phyloP scores from a whole-genome alignment of 2,888 invertebrate genomes.

The Adelphocoris suturalis region DNA sequence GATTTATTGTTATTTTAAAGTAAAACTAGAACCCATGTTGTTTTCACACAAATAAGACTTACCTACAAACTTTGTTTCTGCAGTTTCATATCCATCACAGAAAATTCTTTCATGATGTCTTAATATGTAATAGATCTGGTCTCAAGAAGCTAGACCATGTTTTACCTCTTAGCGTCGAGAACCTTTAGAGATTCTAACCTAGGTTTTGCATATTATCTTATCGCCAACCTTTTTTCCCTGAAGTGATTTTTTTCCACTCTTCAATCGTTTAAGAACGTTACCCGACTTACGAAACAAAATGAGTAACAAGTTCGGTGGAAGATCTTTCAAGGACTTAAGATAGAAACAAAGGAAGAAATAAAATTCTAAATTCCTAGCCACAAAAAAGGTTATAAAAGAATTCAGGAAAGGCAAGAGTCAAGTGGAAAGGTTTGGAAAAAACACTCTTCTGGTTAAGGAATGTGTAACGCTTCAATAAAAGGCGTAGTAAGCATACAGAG shows the following conservation, averaged over 20 bases:
- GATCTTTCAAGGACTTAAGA: not conserved
- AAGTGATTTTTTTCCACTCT: not conserved
- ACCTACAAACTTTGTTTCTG: too few species aligned
- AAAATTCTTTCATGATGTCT: too few species aligned
- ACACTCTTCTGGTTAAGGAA: not conserved
- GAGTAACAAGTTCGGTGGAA: not conserved
- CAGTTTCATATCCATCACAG: too few species aligned
- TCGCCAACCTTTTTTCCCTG: not conserved
- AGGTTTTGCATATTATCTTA: conserved; percentile 27
- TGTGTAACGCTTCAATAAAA: conserved; percentile 36
- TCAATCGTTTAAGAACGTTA: not conserved
- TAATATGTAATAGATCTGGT: too few species aligned
- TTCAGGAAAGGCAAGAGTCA: not conserved
- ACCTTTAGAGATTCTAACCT: not conserved
- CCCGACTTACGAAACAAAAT: not conserved
- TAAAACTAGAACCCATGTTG: too few species aligned
- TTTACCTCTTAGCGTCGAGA: not conserved
- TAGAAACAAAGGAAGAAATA: not conserved
- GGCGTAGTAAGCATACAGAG: conserved; percentile 34
- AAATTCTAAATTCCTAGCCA: not conserved
- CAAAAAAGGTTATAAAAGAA: conserved; percentile 1
- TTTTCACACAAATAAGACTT: too few species aligned
- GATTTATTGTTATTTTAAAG: too few species aligned
- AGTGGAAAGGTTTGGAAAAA: not conserved
- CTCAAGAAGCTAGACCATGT: too few species aligned